Base-by-base conservation (phyloP, 2,888 invertebrate genomes). In the Ommatoiulus sabulosus region DNA sequence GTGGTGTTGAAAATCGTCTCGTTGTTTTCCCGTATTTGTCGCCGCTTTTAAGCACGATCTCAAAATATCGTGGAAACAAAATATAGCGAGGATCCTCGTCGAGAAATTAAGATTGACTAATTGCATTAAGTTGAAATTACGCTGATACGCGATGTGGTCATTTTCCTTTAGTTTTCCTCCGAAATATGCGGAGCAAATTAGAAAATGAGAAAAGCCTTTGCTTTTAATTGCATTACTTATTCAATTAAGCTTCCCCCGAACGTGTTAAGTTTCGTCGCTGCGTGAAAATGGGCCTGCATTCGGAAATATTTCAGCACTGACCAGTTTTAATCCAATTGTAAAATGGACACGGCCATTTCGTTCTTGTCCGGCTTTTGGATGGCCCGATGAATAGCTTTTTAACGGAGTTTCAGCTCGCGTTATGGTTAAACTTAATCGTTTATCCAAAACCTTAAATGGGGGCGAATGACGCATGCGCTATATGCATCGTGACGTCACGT, bases 141-240 rank as follows among this genome's bases (percentile, higher is more conserved):
- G 72, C 7, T 72, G 72, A 72, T 72, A 24, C 24, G 63, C 63
- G 20, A 1, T 15, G 63, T 72, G 72, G 72, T 72, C 72, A 72
- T 72, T 72, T 72, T 24, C 24, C 1, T n/a, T 63, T 63, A n/a
- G 4, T 7, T 24, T 8, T 20, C 72, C n/a, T n/a, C 72, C 1
- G 6, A 20, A 24, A 24, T 24, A 8, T 7, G 24, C 7, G 8
- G 20, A 72, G 72, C 72, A 72, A 72, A 72, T 72, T 72, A 72
- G 72, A 72, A 72, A 72, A 72, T 24, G 72, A 24, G 72, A 72
- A 63, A 52, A 72, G 72, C 72, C n/a, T n/a, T 72, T 8, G 20
- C 72, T 72, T 72, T 72, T 72, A 72, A 72, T 72, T 72, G 72
- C 72, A 72, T 72, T 72, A 72, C 72, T 72, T 72, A 72, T 72